phyloP scores from a whole-genome alignment of 2,888 invertebrate genomes.

The Chaetoderma sp. region DNA sequence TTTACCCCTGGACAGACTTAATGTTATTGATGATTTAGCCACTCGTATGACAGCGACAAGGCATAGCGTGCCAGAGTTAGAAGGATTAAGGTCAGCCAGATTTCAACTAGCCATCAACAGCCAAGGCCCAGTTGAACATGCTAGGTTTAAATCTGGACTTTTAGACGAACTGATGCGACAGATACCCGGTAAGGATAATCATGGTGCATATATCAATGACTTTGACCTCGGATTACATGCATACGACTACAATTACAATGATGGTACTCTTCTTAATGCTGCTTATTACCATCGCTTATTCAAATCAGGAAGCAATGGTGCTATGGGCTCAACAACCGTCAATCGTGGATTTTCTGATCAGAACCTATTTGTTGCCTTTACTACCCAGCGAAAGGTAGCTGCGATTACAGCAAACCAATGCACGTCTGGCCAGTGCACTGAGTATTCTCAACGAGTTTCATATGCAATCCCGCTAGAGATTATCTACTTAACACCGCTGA shows the following conservation, averaged over 20 bases:
- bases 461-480: no score
- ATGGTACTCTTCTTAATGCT: slow-evolving; percentile 33
- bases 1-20: slow-evolving; percentile 31
- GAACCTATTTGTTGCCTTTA: slow-evolving; percentile 48
- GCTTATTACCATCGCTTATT: slow-evolving; percentile 45
- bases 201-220: slow-evolving; percentile 37
- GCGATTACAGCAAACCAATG: slow-evolving; percentile 31
- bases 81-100: no score
- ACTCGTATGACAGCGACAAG: no score
- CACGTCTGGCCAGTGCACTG: no score
- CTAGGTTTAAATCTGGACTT: no score
- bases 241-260: slow-evolving; percentile 3
- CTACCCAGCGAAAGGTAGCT: slow-evolving; percentile 43
- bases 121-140: no score
- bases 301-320: slow-evolving; percentile 32
- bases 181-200: slow-evolving; percentile 51
- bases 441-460: slow-evolving; percentile 39
- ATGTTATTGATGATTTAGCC: slow-evolving; percentile 36
- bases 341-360: no score
- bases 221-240: slow-evolving; percentile 27
- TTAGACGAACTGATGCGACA: slow-evolving; percentile 46
- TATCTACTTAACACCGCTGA: slow-evolving; percentile 55
- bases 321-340: slow-evolving; percentile 31
- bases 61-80: no score
- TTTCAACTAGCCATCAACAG: no score